These are phyloP conservation scores for Araneus ventricosus DNA, from an alignment of 1,140 invertebrate species.

Conservation along the genomic window DNA sequence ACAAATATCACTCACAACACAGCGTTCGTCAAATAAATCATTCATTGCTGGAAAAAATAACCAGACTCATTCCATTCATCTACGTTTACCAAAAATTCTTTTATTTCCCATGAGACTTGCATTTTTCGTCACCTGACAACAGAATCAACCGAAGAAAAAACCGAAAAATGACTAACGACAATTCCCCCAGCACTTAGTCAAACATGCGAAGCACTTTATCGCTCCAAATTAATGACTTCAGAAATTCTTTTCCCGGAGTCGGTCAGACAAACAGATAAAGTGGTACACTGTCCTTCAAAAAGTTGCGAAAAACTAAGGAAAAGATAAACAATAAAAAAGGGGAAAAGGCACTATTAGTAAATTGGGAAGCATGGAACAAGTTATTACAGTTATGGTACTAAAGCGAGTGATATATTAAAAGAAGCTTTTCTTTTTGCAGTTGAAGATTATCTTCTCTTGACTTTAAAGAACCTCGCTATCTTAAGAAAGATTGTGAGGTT, in stretches of 20 bases:
- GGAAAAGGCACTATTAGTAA: background rate
- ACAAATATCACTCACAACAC: background rate
- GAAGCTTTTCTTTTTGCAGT: background rate
- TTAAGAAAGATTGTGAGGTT: background rate
- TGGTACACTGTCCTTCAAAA: background rate
- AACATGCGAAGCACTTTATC: background rate
- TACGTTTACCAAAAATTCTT: background rate
- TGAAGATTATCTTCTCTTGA: background rate
- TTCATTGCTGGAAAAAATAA: background rate
- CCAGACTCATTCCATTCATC: background rate
- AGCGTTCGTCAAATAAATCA: background rate
- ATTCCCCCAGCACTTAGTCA: background rate
- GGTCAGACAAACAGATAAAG: background rate
- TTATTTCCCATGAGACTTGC: background rate
- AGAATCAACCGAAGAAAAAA: background rate
- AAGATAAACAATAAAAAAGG: background rate
- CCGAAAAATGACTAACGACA: background rate
- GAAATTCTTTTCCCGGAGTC: background rate
- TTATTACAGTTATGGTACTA: background rate
- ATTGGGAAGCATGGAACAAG: background rate
- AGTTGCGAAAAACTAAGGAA: background rate
- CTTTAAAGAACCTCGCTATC: background rate
- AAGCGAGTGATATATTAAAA: background rate
- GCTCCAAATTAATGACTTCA: background rate
- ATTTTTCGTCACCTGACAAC: background rate